Evolutionary conservation across 1,140 invertebrate species (phyloP).

Genomic region (Lasioglossum albipes): DNA sequence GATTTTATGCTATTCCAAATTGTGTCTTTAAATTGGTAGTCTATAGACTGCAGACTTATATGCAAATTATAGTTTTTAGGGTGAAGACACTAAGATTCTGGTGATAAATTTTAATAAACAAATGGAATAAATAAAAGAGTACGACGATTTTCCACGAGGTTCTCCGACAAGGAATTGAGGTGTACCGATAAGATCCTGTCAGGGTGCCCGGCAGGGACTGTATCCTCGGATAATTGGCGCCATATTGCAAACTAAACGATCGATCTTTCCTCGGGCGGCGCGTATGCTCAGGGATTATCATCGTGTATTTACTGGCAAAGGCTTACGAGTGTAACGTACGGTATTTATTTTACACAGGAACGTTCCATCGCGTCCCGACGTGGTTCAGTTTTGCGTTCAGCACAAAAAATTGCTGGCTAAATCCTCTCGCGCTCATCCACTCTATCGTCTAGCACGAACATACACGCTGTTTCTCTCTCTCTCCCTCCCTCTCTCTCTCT

Average conservation of each 20-base stretch:
- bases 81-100: too few relatives aligned
- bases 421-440: constrained; percentile 54
- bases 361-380: constrained; percentile 60
- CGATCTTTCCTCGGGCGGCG: constrained; percentile 49
- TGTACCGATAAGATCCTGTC: neutral
- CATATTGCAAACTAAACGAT: constrained; percentile 25
- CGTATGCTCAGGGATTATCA: constrained; percentile 49
- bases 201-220: neutral
- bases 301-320: constrained; percentile 60
- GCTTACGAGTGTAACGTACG: constrained; percentile 78
- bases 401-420: constrained; percentile 63
- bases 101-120: too few relatives aligned
- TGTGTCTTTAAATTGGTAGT: too few relatives aligned
- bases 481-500: neutral
- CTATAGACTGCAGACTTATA: too few relatives aligned
- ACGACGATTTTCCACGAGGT: neutral
- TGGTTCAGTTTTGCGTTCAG: constrained; percentile 57
- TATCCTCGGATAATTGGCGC: neutral
- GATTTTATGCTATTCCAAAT: too few relatives aligned
- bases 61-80: too few relatives aligned
- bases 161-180: neutral
- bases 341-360: constrained; percentile 77
- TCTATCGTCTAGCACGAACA: constrained; percentile 19
- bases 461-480: neutral
- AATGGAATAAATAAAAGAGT: neutral